These are phyloP conservation scores for Scalopus aquaticus DNA, from an alignment of 2,113 vertebrate genomes.

Conservation along the genomic window DNA sequence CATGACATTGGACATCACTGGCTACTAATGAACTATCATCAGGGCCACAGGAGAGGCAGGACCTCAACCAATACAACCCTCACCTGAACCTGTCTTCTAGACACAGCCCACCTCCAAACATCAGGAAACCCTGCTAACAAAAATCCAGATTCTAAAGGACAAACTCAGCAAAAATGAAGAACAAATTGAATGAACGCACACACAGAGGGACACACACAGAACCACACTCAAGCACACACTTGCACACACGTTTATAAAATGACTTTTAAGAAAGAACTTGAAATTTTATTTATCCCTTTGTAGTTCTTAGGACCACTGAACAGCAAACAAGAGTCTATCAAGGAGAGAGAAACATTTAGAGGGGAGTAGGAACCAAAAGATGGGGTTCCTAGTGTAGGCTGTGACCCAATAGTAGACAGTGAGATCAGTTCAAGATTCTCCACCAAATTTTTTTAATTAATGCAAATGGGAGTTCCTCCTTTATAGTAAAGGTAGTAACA, in stretches of 20 bases:
- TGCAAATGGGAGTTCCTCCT: not conserved
- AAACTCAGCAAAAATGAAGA: not conserved
- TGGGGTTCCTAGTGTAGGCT: not conserved
- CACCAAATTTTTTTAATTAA: not conserved
- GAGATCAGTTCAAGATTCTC: not conserved
- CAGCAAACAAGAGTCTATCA: not conserved
- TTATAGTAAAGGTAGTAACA: not conserved
- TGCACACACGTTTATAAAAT: not conserved
- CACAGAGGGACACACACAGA: fast-evolving
- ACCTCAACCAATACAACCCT: not conserved
- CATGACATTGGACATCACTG: not conserved
- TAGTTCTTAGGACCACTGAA: not conserved
- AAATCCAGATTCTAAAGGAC: not conserved
- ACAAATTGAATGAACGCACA: not conserved
- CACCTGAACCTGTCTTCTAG: not conserved
- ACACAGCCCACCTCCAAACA: not conserved
- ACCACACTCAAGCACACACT: too few relatives aligned
- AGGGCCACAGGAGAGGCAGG: not conserved
- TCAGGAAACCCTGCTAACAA: not conserved
- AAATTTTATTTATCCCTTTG: not conserved
- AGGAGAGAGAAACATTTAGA: not conserved
- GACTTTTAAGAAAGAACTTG: not conserved
- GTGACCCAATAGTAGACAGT: too few relatives aligned
- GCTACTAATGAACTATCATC: not conserved
- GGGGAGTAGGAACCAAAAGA: not conserved